Percentiles rank a stretch among this genome's conserved stretches.
Conservation (phyloP, 2,888 invertebrate genomes). For the Incurvaria masculella region DNA sequence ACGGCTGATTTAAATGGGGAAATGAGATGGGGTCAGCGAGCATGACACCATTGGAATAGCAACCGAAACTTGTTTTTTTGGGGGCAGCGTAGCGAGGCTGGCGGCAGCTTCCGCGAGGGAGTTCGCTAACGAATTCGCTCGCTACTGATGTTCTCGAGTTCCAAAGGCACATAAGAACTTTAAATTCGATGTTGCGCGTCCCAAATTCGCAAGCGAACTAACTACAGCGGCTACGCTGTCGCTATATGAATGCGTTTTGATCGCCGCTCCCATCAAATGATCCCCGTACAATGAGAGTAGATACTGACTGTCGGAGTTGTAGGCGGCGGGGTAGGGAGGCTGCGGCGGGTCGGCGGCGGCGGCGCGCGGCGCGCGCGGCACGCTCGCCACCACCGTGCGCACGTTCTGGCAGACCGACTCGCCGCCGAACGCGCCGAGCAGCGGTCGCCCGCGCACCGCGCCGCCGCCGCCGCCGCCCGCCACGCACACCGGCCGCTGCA, state of each 20-base stretch:
- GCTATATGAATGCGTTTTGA: too few species aligned
- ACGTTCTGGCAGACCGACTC: slow-evolving; percentile 75
- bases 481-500: slow-evolving; percentile 27
- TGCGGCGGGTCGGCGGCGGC: slow-evolving; percentile 43
- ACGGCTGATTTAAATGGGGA: too few species aligned
- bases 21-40: too few species aligned
- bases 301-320: slow-evolving; percentile 63
- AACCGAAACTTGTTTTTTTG: background rate
- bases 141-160: too few species aligned
- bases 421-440: slow-evolving; percentile 64
- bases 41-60: slow-evolving; percentile 21
- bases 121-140: too few species aligned
- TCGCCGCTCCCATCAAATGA: too few species aligned
- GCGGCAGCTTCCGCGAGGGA: background rate
- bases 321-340: slow-evolving; percentile 32
- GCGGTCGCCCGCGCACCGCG: slow-evolving; percentile 29
- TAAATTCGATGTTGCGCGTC: background rate
- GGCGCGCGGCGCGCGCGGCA: slow-evolving; percentile 52
- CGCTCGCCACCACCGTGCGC: slow-evolving; percentile 62
- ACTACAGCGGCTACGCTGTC: too few species aligned
- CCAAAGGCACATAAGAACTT: too few species aligned
- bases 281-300: background rate
- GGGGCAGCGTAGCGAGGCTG: background rate
- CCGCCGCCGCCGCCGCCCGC: slow-evolving; percentile 18
- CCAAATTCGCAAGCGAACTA: too few species aligned